Evolutionary conservation across 2,888 invertebrate species (phyloP), one percentile per base, ranked within the genome.

Genomic region (Metacarcinus magister): DNA sequence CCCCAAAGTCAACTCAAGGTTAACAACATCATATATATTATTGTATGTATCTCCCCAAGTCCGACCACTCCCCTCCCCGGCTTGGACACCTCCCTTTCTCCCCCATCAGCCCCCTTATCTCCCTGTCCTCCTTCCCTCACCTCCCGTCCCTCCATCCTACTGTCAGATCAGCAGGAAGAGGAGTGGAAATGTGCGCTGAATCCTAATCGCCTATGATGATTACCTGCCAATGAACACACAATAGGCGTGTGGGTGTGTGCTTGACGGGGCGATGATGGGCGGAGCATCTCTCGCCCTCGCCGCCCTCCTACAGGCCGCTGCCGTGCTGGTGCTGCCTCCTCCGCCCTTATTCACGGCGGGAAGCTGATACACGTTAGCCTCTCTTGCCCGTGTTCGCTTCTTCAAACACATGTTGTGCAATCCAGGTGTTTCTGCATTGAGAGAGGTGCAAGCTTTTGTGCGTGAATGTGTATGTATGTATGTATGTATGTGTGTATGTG

Each of bases 141-240:
- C 75, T 75, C 8, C 28, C 75, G n/a, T n/a, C 75, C 23, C 23
- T 44, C 7, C 44, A 10, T 28, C 32, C 44, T 44, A n/a, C 67
- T 46, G 28, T 28, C 46, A 23, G 46, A n/a, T 5, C n/a, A 91
- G 32, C 44, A 91, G 44, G 46, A 91, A 67, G 39, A 93, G 82
- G 23, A 39, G 60, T 32, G 60, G 43, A 89, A 90, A 54, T 94
- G 94, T 32, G 89, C 0, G 54, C 60, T 60, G 90, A 89, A 94
- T 94, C 94, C 87, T 54, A 94, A 94, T 94, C 44, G 23, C n/a
- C n/a, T 19, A 60, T 90, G 60, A 54, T 94, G 89, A 94, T 94
- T 94, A 94, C 89, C 90, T 43, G 32, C 94, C 90, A 94, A 60
- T 94, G 94, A 60, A 23, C 48, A 90, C 39, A 90, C 94, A 60